Base-by-base conservation (phyloP, 2,113 vertebrate genomes). In the Ascaphus truei region DNA sequence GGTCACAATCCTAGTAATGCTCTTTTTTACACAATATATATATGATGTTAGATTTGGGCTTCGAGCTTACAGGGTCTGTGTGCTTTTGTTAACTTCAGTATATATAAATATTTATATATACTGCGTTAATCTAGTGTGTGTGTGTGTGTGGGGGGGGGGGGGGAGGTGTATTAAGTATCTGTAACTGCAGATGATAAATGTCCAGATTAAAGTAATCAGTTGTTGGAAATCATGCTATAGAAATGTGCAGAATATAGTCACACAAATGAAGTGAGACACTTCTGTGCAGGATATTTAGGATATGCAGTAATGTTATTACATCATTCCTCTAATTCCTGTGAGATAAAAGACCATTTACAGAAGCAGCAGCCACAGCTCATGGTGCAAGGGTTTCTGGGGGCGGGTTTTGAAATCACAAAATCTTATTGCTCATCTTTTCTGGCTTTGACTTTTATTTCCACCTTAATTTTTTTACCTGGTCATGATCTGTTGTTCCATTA, bases 381-480 rank as follows among this genome's bases (percentile, higher is more conserved):
- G 84, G 55, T 74, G 61, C 83, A 84, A 80, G 62, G 73, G 76
- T 34, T 51, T 63, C 26, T 48, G 52, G 66, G 52, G 61, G 62
- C 58, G 33, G 16, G 55, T 60, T 85, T 72, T 37, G 12, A 67
- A 45, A 68, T 68, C 41, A 60, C n/a, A 51, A 30, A 51, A 72
- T 82, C 55, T 77, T 82, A 79, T 80, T 75, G 75, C 16, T 73
- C 68, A 56, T 50, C 75, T 77, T 77, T 87, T 86, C 79, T 90
- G 85, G 88, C 88, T 86, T 79, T 65, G 87, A 84, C 82, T 93
- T 71, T 90, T 88, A 90, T 93, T 98, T 96, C 93, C 93, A 95
- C 94, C 94, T 95, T 95, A 93, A 93, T 94, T 95, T 95, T 91
- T 94, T 95, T 98, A 98, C 95, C 95, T 98, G 96, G 92, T 93